phyloP scores from a whole-genome alignment of 2,113 vertebrate genomes.

The Zosterops japonicus region DNA sequence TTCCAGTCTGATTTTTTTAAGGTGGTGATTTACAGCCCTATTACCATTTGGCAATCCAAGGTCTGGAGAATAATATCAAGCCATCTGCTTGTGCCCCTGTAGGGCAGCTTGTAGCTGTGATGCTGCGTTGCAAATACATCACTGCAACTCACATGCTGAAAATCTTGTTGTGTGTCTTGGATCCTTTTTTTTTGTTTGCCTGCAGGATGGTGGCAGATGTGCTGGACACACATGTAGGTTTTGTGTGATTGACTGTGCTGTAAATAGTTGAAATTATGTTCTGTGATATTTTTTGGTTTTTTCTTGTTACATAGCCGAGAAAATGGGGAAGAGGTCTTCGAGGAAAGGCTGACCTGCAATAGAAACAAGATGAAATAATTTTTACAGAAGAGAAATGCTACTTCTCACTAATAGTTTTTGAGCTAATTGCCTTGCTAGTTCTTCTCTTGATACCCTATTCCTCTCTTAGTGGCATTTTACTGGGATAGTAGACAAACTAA shows the following conservation, averaged over 20 bases:
- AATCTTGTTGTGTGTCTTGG: not conserved
- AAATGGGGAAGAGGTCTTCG: not conserved
- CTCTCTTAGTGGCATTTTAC: not conserved
- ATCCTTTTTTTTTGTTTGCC: not conserved
- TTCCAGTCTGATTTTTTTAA: not conserved
- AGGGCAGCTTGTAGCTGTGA: not conserved
- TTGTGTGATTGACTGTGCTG: not conserved
- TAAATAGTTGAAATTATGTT: not conserved
- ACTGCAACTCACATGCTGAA: not conserved
- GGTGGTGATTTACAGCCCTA: constrained; percentile 46
- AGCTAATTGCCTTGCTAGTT: not conserved
- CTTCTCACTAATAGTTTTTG: not conserved
- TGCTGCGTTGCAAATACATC: not conserved
- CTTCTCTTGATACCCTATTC: not conserved
- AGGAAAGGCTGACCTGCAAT: not conserved
- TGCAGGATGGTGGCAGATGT: constrained; percentile 35
- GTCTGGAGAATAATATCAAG: constrained; percentile 32
- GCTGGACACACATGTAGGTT: not conserved
- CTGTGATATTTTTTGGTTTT: not conserved
- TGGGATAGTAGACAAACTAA: not conserved
- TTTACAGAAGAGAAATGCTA: not conserved
- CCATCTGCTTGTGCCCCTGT: constrained; percentile 53
- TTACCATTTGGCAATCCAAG: constrained; percentile 38
- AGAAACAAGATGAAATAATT: not conserved
- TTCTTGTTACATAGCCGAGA: not conserved